Percentiles rank a stretch among this genome's conserved stretches.
Conservation (phyloP, 1,140 invertebrate species). For the Pteromalus puparum region DNA sequence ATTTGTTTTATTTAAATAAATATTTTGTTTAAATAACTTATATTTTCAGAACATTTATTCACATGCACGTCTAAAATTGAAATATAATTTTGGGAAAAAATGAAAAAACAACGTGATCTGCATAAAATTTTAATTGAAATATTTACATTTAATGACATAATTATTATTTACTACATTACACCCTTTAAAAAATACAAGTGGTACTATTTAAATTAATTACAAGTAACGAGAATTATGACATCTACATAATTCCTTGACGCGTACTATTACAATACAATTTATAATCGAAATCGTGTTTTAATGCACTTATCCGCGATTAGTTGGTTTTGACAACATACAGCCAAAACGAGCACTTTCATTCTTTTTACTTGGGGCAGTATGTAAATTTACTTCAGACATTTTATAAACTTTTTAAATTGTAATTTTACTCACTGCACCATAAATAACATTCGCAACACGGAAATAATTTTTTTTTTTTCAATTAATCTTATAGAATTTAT, state of each 20-base stretch:
- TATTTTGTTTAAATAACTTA: neutral
- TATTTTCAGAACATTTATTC: neutral
- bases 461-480: no score
- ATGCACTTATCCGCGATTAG: neutral
- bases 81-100: conserved; percentile 4
- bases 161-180: conserved; percentile 24
- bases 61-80: neutral
- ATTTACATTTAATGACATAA: conserved; percentile 17
- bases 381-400: neutral
- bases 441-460: no score
- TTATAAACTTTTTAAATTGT: no score
- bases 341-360: neutral
- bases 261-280: neutral
- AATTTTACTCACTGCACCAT: no score
- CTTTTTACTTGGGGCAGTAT: neutral
- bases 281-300: neutral
- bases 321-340: neutral
- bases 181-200: conserved; percentile 3
- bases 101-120: neutral
- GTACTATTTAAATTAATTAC: neutral
- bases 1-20: neutral
- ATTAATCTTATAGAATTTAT: no score
- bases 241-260: neutral
- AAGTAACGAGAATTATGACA: neutral
- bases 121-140: conserved; percentile 34